Conservation (phyloP, 2,888 invertebrate species). For the Iphiclides podalirius region DNA sequence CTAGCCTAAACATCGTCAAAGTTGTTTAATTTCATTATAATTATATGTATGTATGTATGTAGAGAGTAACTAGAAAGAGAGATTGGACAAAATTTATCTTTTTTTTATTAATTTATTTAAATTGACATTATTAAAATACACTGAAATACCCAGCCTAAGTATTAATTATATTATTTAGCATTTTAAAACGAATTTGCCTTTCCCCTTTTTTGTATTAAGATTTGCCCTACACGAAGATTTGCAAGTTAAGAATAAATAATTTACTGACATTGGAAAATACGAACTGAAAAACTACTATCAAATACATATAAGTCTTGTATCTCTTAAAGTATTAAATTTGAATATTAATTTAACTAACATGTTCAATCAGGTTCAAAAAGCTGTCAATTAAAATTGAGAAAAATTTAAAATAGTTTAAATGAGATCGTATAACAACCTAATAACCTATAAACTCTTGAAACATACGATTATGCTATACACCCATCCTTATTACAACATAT, state of each 20-base stretch:
- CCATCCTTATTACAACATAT: constrained; percentile 53
- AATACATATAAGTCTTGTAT: constrained; percentile 58
- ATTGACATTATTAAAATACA: constrained; percentile 47
- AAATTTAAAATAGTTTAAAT: constrained; percentile 23
- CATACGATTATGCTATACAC: constrained; percentile 53
- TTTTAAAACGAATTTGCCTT: constrained; percentile 37
- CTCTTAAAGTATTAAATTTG: constrained; percentile 41
- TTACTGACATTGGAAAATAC: constrained; percentile 16
- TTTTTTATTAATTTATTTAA: constrained; percentile 43
- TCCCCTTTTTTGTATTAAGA: no score
- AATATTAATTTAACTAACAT: neutral
- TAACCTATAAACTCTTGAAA: constrained; percentile 39
- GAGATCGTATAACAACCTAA: constrained; percentile 29
- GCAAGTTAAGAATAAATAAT: constrained; percentile 5
- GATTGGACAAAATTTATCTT: constrained; percentile 37
- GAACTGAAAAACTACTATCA: constrained; percentile 42
- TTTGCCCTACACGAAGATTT: no score
- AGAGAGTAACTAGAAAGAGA: constrained; percentile 48
- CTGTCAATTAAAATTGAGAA: constrained; percentile 24
- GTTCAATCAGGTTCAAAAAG: no score
- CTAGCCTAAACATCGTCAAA: constrained; percentile 39
- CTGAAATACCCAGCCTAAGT: constrained; percentile 53
- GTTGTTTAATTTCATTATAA: no score
- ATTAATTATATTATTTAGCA: constrained; percentile 30
- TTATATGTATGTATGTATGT: constrained; percentile 65